Base-by-base conservation (phyloP, 2,888 invertebrate species). In the Drosophila basisetae region DNA sequence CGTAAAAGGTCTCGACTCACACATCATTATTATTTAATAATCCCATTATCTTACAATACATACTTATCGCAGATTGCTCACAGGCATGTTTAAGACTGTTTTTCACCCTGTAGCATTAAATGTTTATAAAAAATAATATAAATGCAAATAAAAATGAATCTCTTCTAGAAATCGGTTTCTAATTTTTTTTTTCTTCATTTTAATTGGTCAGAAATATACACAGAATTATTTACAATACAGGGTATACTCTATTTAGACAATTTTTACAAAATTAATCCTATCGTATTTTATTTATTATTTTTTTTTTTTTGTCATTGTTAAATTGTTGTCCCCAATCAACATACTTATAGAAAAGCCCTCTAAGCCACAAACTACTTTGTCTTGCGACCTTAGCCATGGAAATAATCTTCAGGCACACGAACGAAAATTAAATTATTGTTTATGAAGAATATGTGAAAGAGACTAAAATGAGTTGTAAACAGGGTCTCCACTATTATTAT, bases 311-410 rank as follows among this genome's bases (percentile, higher is more conserved):
- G 9, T 54, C 50, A 60, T 62, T 60, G 56, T 60, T 47, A 63
- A 54, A 55, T n/a, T n/a, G n/a, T n/a, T n/a, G n/a, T 59, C 61
- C 30, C 55, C 43, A 60, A 87, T 83, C 87, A 78, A 60, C 83
- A 76, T 75, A 77, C 83, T 74, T 75, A 77, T 68, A 71, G 87
- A 82, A 83, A 65, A 64, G 41, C 71, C 56, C 58, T 58, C 54
- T 28, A 28, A 56, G 31, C 39, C 78, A 61, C 61, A 6, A 74
- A 9, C 49, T 33, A 43, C 47, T 54, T 52, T 52, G 52, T 59
- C 68, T 55, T 39, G 49, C 62, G 83, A 80, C 89, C 90, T 89
- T 88, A 82, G 74, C 80, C 86, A 78, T 88, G 86, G 73, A 84
- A 73, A 76, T 60, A 67, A 62, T 77, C 50, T 66, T 68, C 22